A percentile compares a stretch with the other conserved stretches of the same genome.
Evolutionary conservation across 1,140 invertebrate species (phyloP).

Genomic region (Saccostrea cuccullata): DNA sequence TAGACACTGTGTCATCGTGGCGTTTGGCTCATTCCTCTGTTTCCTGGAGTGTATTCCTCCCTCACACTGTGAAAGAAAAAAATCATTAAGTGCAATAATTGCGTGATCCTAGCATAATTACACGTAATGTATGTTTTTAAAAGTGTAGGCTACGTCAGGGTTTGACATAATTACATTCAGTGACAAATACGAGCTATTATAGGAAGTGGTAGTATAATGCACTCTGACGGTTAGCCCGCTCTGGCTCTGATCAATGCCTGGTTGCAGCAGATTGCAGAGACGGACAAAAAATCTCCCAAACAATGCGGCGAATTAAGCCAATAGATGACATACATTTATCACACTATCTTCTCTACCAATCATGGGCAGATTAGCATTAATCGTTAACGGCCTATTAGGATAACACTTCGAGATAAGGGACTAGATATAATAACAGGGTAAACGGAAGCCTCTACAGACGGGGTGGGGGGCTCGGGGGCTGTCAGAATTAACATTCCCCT

Average conservation of each 20-base stretch:
- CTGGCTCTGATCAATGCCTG: neutral
- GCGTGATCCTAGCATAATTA: neutral
- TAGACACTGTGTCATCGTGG: conserved; percentile 69
- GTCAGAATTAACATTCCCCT: neutral
- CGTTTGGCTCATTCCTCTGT: neutral
- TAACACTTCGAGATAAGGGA: conserved; percentile 1
- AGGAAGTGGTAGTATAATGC: neutral
- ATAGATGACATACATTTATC: neutral
- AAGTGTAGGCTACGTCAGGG: neutral
- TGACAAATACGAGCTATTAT: neutral
- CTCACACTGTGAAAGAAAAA: neutral
- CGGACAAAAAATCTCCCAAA: neutral
- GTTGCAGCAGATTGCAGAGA: neutral
- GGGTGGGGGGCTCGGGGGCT: neutral
- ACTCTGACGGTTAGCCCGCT: neutral
- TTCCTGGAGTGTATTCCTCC: neutral
- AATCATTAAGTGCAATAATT: conserved; percentile 6
- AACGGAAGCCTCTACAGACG: neutral
- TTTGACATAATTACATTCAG: neutral
- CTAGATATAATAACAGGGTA: neutral
- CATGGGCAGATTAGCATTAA: conserved; percentile 18
- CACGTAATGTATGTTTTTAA: conserved; percentile 3
- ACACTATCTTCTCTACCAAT: conserved; percentile 10
- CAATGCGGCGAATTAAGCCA: neutral
- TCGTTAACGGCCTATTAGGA: conserved; percentile 27